A percentile compares a stretch with the other conserved stretches of the same genome.
phyloP scores from a whole-genome alignment of 2,113 vertebrate species.

The Corythornis madagascariensis region DNA sequence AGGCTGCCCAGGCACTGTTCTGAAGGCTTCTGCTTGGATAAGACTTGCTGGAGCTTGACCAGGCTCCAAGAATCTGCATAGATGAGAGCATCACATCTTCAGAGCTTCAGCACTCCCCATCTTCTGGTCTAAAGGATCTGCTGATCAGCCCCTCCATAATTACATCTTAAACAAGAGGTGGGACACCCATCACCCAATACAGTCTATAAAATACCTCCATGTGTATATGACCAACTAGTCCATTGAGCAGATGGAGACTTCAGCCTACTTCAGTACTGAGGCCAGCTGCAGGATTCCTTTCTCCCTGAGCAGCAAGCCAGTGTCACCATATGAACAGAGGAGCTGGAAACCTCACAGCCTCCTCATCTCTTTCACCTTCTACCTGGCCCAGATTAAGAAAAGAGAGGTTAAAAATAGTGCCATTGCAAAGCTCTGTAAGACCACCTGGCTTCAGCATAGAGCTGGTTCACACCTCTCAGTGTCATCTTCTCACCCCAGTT shows the following conservation, averaged over 20 bases:
- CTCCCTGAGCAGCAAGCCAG: not conserved
- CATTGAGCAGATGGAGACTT: not conserved
- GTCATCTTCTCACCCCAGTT: not conserved
- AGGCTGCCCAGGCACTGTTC: not conserved
- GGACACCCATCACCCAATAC: not conserved
- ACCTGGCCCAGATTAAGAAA: not conserved
- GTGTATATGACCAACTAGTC: not conserved
- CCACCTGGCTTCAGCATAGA: not conserved
- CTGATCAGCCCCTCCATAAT: not conserved
- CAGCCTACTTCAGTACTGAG: not conserved
- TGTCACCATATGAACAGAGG: not conserved
- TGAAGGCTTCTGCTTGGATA: not conserved
- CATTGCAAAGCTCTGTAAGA: not conserved
- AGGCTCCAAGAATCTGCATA: not conserved
- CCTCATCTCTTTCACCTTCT: not conserved
- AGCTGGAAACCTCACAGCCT: not conserved
- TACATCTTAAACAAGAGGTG: not conserved
- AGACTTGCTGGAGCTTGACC: not conserved
- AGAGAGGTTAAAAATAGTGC: not conserved
- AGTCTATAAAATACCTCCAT: not conserved
- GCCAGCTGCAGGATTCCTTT: not conserved
- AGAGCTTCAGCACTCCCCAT: not conserved
- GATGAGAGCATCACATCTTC: not conserved
- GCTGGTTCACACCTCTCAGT: not conserved
- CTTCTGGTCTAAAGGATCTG: not conserved